phyloP scores from a whole-genome alignment of 2,888 invertebrate genomes.

The Troglohyphantes excavatus region DNA sequence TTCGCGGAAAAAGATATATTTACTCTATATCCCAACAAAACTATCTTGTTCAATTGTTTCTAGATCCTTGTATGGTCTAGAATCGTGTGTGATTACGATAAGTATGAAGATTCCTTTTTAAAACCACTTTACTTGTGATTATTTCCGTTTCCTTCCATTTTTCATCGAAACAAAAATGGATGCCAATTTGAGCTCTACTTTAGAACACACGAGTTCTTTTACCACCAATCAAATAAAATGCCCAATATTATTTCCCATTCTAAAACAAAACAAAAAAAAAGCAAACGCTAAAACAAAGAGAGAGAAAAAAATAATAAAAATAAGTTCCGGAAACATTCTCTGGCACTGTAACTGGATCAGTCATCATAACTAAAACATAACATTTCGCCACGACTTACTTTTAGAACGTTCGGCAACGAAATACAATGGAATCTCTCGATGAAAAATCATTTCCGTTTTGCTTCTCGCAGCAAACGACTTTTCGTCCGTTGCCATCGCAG shows the following conservation, averaged over 20 bases:
- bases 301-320: background rate
- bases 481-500: constrained; percentile 10
- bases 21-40: too few species aligned
- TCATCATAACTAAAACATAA: constrained; percentile 4
- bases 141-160: too few species aligned
- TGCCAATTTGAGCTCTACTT: too few species aligned
- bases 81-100: too few species aligned
- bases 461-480: constrained; percentile 3
- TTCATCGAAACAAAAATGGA: too few species aligned
- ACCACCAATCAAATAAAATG: background rate
- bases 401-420: constrained; percentile 1
- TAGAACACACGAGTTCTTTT: too few species aligned
- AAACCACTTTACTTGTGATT: too few species aligned
- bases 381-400: background rate
- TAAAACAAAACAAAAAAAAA: background rate
- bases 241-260: background rate
- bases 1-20: too few species aligned
- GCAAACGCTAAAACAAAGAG: background rate
- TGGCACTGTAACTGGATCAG: background rate
- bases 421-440: background rate
- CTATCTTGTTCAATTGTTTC: too few species aligned
- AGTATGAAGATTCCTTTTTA: too few species aligned
- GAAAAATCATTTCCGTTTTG: constrained; percentile 38
- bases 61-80: too few species aligned
- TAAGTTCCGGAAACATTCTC: constrained; percentile 10